phyloP scores from a whole-genome alignment of 2,113 vertebrate species.

The Engraulis encrasicolus region DNA sequence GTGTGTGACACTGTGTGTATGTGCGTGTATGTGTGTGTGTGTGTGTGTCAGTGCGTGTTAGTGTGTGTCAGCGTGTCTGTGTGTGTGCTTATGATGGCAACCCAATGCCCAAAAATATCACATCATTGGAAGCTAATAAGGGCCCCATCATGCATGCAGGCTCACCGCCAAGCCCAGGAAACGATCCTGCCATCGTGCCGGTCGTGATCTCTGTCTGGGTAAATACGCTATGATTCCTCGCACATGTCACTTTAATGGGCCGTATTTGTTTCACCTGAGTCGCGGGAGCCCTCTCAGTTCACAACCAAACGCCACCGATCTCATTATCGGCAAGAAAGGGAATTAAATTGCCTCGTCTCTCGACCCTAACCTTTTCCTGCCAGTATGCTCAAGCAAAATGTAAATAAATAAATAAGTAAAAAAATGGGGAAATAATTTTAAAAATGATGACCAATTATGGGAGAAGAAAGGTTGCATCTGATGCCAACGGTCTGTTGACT shows the following conservation, averaged over 20 bases:
- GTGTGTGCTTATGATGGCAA: background rate
- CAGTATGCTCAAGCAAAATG: background rate
- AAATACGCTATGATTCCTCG: constrained; percentile 1
- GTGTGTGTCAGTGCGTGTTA: too few relatives aligned
- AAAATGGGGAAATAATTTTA: too few relatives aligned
- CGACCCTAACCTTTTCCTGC: constrained; percentile 41
- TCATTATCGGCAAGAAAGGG: constrained; percentile 44
- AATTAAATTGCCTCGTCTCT: constrained; percentile 49
- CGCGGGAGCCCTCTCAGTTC: constrained; percentile 19
- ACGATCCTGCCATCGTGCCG: background rate
- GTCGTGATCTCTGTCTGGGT: background rate
- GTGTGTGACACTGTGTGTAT: background rate
- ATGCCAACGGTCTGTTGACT: constrained; percentile 22
- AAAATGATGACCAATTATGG: constrained; percentile 48
- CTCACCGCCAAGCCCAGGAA: background rate
- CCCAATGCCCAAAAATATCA: background rate
- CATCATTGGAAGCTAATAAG: background rate
- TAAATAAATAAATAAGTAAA: background rate
- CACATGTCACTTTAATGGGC: constrained; percentile 42
- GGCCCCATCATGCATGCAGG: background rate
- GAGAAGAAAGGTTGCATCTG: constrained; percentile 21
- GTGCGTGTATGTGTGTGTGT: background rate
- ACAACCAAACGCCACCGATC: constrained; percentile 35
- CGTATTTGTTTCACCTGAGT: constrained; percentile 37
- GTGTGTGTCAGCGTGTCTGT: too few relatives aligned